Conservation (phyloP, 2,888 invertebrate species). For the Archips crataeganus region DNA sequence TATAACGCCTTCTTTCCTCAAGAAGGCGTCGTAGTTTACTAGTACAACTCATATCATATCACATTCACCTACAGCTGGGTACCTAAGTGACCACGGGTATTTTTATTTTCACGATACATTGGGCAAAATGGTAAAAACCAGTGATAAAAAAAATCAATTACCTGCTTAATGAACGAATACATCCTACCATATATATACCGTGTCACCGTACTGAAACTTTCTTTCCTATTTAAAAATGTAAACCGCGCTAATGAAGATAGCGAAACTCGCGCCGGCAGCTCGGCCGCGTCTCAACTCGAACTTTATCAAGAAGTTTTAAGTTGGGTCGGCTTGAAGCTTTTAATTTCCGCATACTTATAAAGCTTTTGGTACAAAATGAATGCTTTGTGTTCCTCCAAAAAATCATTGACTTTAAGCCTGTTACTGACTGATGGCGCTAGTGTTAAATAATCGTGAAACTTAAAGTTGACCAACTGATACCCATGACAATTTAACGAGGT, state of each 20-base stretch:
- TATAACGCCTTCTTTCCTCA: too few species aligned
- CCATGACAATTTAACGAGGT: neutral
- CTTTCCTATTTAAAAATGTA: neutral
- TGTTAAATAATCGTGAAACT: neutral
- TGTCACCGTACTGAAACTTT: neutral
- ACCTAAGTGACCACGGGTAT: too few species aligned
- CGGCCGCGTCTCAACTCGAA: slow-evolving; percentile 7
- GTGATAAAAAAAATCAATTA: too few species aligned
- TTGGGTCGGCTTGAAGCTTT: slow-evolving; percentile 7
- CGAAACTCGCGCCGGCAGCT: slow-evolving; percentile 6
- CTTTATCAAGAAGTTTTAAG: slow-evolving; percentile 5
- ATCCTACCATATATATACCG: too few species aligned
- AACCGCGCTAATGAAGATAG: slow-evolving; percentile 9
- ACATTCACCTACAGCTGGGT: too few species aligned
- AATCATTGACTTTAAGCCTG: neutral
- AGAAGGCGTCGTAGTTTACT: too few species aligned
- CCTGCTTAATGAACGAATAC: too few species aligned
- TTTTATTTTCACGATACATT: too few species aligned
- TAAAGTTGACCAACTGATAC: neutral
- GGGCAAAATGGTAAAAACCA: too few species aligned
- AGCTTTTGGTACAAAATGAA: neutral
- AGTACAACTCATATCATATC: too few species aligned
- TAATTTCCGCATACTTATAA: neutral
- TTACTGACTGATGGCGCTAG: neutral
- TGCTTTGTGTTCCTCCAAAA: neutral